phyloP scores from a whole-genome alignment of 2,113 vertebrate genomes.

The Eulacestoma nigropectus region DNA sequence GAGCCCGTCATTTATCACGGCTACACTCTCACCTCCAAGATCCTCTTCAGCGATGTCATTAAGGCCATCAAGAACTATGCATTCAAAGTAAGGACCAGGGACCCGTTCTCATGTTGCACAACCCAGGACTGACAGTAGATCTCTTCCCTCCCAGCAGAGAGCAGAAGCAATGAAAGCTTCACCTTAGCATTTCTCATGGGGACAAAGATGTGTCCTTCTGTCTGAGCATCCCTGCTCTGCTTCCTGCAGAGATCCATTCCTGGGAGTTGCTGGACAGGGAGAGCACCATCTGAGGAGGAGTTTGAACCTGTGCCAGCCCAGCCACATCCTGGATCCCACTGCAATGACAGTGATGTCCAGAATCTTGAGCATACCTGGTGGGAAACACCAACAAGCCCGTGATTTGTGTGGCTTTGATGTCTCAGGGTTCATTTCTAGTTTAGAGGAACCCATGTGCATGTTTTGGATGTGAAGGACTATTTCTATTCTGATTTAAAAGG shows the following conservation, averaged over 20 bases:
- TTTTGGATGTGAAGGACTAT: background rate
- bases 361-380: background rate
- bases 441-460: background rate
- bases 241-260: background rate
- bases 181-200: background rate
- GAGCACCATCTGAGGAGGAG: background rate
- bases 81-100: constrained; percentile 81
- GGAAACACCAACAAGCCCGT: background rate
- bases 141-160: background rate
- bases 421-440: background rate
- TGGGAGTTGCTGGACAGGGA: background rate
- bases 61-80: constrained; percentile 89
- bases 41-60: constrained; percentile 90
- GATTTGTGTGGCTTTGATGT: background rate
- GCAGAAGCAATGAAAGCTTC: background rate
- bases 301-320: background rate
- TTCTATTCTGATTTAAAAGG: background rate
- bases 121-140: background rate
- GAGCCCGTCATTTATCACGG: constrained; percentile 94
- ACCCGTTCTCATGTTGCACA: background rate
- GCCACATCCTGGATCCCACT: background rate
- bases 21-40: constrained; percentile 94
- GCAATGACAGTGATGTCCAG: background rate
- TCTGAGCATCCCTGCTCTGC: background rate
- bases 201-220: background rate